Percentiles rank a stretch among this genome's conserved stretches.
Conservation (phyloP, 53 echinoderm and acorn worm genomes). For the Crossaster papposus region DNA sequence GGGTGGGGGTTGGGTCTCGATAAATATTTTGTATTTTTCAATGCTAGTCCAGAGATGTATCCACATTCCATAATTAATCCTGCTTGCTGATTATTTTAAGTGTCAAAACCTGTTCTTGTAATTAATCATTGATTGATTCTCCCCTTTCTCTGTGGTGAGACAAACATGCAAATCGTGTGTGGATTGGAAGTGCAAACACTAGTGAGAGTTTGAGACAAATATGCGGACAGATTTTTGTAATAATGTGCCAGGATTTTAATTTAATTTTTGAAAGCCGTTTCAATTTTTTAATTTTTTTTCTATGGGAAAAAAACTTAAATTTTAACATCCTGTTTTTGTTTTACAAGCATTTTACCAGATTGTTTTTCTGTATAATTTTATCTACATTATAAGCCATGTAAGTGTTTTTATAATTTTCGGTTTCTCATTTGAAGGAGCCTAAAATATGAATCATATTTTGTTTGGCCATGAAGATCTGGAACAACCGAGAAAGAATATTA, state of each 20-base stretch:
- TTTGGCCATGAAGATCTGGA: too few species aligned
- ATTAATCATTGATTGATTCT: constrained; percentile 2
- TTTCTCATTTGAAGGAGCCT: too few species aligned
- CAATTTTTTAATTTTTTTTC: neutral
- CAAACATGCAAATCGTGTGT: neutral
- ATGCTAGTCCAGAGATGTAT: neutral
- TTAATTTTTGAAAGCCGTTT: neutral
- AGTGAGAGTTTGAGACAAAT: neutral
- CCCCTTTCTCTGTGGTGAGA: neutral
- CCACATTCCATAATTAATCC: neutral
- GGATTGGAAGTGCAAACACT: neutral
- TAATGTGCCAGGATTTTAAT: neutral
- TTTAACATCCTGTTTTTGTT: too few species aligned
- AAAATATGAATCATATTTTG: too few species aligned
- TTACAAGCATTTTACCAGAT: too few species aligned
- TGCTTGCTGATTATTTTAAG: neutral
- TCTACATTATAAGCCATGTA: too few species aligned
- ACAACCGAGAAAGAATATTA: too few species aligned
- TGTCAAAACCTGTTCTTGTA: neutral
- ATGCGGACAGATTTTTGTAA: neutral
- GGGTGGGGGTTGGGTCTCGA: too few species aligned
- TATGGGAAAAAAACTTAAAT: too few species aligned
- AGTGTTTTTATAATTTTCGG: too few species aligned
- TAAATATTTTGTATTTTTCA: neutral
- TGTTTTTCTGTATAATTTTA: too few species aligned